Base-by-base conservation (phyloP, 2,888 invertebrate genomes). In the Dinocampus coccinellae region DNA sequence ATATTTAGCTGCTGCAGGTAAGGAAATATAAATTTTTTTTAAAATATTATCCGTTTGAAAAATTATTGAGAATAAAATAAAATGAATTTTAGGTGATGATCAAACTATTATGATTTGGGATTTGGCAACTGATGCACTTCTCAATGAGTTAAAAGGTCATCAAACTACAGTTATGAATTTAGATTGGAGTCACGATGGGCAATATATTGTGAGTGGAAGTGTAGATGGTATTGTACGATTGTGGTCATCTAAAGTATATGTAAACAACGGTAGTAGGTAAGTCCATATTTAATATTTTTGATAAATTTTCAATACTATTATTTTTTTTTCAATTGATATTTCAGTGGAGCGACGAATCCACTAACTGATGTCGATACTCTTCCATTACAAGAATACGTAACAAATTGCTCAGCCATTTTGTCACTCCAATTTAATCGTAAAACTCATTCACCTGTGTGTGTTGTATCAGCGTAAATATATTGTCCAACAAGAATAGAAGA, bases 1-100 rank as follows among this genome's bases (percentile, higher is more conserved):
- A 82, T 92, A 92, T 85, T 89, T 98, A 68, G 96, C 96, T 11
- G 94, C 94, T 77, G 95, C 94, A 42, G 96, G 95, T 93, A 87
- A 84, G 76, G 73, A 58, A 34, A 70, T 47, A 11, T 71, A 33
- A 20, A 29, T 58, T 42, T 36, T 47, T 0, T 16, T 34, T 22
- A 36, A 26, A 13, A 0, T 34, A 42, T 24, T 11, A 33, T 26
- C 42, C 42, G 33, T 53, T 16, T 47, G 13, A 16, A 9, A 39
- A 13, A 53, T 13, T 29, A 24, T 47, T 33, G 3, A 33, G 24
- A 55, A 36, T 13, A n/a, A 24, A 57, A 36, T 22, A 13, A 11
- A 62, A 42, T 36, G 16, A 33, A 62, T 13, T 60, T 52, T 55
- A 66, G 70, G 70, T 20, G 86, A 86, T 65, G 87, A 87, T 73